phyloP scores from a whole-genome alignment of 2,888 invertebrate species.

The Junonia oenone region DNA sequence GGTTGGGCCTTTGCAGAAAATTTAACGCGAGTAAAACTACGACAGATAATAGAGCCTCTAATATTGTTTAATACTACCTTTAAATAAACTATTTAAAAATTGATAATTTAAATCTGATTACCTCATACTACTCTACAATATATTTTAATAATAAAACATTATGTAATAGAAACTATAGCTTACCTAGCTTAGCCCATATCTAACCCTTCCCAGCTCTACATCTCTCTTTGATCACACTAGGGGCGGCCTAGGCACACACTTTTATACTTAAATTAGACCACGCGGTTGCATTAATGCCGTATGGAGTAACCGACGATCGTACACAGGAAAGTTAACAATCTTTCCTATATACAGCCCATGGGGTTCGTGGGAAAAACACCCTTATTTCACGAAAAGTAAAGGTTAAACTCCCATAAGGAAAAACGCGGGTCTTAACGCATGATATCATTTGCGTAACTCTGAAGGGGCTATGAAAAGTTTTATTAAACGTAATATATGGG shows the following conservation, averaged over 20 bases:
- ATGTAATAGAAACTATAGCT: too few relatives aligned
- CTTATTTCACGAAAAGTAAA: not conserved
- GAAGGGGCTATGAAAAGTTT: slow-evolving; percentile 19
- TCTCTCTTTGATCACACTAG: slow-evolving; percentile 44
- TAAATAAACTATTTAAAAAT: too few relatives aligned
- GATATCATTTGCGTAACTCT: slow-evolving; percentile 16
- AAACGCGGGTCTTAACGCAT: slow-evolving; percentile 7
- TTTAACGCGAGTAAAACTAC: too few relatives aligned
- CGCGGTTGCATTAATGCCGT: slow-evolving; percentile 51
- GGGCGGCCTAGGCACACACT: slow-evolving; percentile 47
- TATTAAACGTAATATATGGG: slow-evolving; percentile 11
- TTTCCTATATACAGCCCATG: slow-evolving; percentile 11
- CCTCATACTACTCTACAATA: too few relatives aligned
- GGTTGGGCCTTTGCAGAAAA: too few relatives aligned
- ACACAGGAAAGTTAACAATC: slow-evolving; percentile 28
- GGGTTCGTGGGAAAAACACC: not conserved
- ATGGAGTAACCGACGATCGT: slow-evolving; percentile 27
- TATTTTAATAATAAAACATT: too few relatives aligned
- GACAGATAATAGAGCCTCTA: too few relatives aligned
- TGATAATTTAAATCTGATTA: too few relatives aligned
- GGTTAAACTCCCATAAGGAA: not conserved
- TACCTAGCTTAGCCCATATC: too few relatives aligned
- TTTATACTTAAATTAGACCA: slow-evolving; percentile 62
- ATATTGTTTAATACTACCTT: too few relatives aligned
- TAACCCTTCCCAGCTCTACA: slow-evolving; percentile 17